These are phyloP conservation scores for Nannoperca obscura DNA, from an alignment of 2,797 vertebrate genomes.

Conservation along the genomic window DNA sequence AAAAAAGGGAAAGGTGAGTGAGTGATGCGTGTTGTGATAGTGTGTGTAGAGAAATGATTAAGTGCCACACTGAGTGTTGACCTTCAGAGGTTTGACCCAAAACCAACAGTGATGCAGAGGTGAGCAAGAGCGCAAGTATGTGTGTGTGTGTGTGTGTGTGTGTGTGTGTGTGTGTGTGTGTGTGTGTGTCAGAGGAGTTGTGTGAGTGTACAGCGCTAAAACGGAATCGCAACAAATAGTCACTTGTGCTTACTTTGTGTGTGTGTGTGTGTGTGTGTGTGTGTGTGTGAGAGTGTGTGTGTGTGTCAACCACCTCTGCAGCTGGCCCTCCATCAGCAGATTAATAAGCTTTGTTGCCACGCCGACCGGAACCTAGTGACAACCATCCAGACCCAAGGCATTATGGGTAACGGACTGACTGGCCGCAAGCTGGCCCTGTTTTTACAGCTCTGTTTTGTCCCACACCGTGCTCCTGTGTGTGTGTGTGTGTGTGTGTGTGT, in stretches of 20 bases:
- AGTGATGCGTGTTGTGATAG: slow-evolving; percentile 49
- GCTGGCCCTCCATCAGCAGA: slow-evolving; percentile 99
- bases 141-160: slow-evolving; percentile 21
- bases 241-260: slow-evolving; percentile 51
- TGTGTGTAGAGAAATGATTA: slow-evolving; percentile 53
- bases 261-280: slow-evolving; percentile 11
- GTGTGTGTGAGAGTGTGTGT: slow-evolving; percentile 44
- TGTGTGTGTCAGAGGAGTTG: slow-evolving; percentile 16
- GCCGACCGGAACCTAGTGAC: slow-evolving; percentile 99
- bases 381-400: slow-evolving; percentile 95
- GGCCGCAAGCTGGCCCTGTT: slow-evolving; percentile 94
- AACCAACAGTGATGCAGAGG: slow-evolving; percentile 58
- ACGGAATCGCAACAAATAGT: slow-evolving; percentile 49
- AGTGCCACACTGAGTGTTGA: slow-evolving; percentile 50
- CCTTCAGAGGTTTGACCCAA: slow-evolving; percentile 62
- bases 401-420: slow-evolving; percentile 96
- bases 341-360: slow-evolving; percentile 99
- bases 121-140: slow-evolving; percentile 59
- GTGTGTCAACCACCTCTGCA: slow-evolving; percentile 90
- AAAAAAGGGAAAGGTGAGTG: slow-evolving; percentile 44
- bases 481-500: slow-evolving; percentile 47
- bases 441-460: slow-evolving; percentile 92
- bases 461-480: slow-evolving; percentile 60
- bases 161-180: slow-evolving; percentile 26
- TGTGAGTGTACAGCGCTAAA: slow-evolving; percentile 12